Percentiles rank a stretch among this genome's conserved stretches.
These are phyloP conservation scores for Albula goreensis DNA, from an alignment of 2,113 vertebrate genomes.

Conservation along the genomic window DNA sequence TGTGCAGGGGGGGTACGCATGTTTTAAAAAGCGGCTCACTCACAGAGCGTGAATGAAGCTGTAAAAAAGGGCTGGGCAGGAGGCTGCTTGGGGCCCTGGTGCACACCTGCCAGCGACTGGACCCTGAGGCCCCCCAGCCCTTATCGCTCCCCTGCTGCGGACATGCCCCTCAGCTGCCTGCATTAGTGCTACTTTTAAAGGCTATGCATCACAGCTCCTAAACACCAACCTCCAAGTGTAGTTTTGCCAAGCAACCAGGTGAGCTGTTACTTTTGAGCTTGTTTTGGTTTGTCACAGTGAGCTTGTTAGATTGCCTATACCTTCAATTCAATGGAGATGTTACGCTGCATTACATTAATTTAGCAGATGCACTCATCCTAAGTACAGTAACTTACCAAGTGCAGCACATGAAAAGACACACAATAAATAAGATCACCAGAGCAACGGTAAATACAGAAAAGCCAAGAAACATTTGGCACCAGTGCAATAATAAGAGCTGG, in stretches of 20 bases:
- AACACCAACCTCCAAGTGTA: too few relatives aligned
- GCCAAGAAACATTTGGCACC: not conserved
- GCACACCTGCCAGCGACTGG: not conserved
- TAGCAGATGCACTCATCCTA: too few relatives aligned
- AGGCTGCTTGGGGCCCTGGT: not conserved
- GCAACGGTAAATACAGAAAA: not conserved
- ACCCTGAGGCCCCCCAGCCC: not conserved
- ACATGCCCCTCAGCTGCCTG: too few relatives aligned
- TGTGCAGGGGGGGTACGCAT: slow-evolving; percentile 58
- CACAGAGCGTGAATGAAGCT: slow-evolving; percentile 48
- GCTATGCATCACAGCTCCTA: too few relatives aligned
- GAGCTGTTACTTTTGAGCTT: not conserved
- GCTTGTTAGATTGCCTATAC: not conserved
- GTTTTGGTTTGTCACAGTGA: not conserved
- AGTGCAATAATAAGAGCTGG: not conserved
- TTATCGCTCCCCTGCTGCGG: not conserved
- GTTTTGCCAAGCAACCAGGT: not conserved
- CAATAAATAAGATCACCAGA: not conserved
- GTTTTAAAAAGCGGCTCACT: slow-evolving; percentile 43
- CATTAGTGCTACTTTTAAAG: too few relatives aligned
- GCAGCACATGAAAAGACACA: too few relatives aligned
- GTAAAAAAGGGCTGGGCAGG: slow-evolving; percentile 21
- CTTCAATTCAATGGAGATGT: too few relatives aligned
- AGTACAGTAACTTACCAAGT: too few relatives aligned
- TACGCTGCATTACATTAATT: too few relatives aligned